Evolutionary conservation across 2,797 vertebrate species (phyloP).

Genomic region (Microcaecilia unicolor): DNA sequence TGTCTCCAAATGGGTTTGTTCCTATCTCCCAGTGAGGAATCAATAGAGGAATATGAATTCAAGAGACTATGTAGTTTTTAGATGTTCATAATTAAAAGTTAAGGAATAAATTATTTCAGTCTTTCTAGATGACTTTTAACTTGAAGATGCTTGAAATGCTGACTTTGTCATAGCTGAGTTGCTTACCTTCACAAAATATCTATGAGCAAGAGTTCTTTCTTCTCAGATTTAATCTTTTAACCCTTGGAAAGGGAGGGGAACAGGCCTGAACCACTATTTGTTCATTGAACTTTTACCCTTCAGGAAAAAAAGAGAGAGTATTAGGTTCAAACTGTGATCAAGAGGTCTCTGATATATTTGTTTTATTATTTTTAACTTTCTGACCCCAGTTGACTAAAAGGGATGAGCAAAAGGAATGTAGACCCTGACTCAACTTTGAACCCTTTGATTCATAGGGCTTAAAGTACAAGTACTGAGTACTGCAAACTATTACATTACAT

Average conservation of each 20-base stretch:
- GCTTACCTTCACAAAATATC: constrained; percentile 54
- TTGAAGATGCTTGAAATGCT: constrained; percentile 52
- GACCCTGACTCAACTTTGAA: constrained; percentile 69
- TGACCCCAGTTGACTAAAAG: constrained; percentile 74
- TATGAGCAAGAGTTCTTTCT: constrained; percentile 65
- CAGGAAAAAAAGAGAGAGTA: constrained; percentile 57
- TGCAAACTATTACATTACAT: constrained; percentile 39
- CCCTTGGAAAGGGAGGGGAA: constrained; percentile 54
- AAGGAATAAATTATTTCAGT: no score
- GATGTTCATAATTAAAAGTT: no score
- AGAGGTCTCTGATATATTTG: constrained; percentile 66
- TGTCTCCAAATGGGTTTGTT: no score
- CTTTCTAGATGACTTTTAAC: no score
- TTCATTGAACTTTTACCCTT: constrained; percentile 68
- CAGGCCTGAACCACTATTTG: constrained; percentile 57
- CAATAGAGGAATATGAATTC: no score
- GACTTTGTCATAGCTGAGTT: constrained; percentile 68
- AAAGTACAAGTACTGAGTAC: constrained; percentile 46
- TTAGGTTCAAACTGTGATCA: constrained; percentile 64
- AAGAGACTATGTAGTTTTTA: no score
- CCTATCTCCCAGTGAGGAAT: no score
- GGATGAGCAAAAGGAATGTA: constrained; percentile 57
- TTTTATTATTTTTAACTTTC: constrained; percentile 75
- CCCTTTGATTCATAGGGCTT: constrained; percentile 56
- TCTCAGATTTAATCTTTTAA: constrained; percentile 69